These are phyloP conservation scores for Rhaphigaster nebulosa DNA, from an alignment of 2,888 invertebrate species.

Conservation along the genomic window DNA sequence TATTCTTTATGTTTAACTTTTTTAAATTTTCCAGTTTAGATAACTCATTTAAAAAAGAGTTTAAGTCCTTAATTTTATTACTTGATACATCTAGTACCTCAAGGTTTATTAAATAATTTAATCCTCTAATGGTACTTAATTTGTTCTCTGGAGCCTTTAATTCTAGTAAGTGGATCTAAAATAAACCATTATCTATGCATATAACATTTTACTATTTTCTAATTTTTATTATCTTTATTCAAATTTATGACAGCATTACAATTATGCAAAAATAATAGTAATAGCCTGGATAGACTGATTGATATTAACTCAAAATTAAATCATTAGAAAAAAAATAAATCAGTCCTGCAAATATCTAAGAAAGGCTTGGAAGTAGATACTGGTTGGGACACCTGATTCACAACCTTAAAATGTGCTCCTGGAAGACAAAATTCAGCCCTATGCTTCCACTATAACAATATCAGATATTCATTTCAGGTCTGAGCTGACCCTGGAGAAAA, in stretches of 20 bases:
- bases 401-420: too few species aligned
- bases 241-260: background rate
- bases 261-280: background rate
- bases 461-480: background rate
- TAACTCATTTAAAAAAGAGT: background rate
- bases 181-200: background rate
- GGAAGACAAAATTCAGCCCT: background rate
- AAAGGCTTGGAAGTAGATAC: background rate
- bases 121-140: background rate
- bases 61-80: conserved; percentile 9
- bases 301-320: background rate
- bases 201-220: background rate
- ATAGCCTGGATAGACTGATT: background rate
- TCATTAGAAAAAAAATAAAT: background rate
- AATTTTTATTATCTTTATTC: background rate
- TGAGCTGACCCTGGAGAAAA: too few species aligned
- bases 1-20: background rate
- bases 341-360: background rate
- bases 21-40: conserved; percentile 16
- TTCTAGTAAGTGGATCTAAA: background rate
- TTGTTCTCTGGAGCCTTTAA: conserved; percentile 24
- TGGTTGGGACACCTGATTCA: too few species aligned
- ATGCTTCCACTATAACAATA: background rate
- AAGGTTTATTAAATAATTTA: background rate
- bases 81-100: background rate